Evolutionary conservation across 2,888 invertebrate species (phyloP), one percentile per base, ranked within the genome.

Genomic region (Netelia virgata): DNA sequence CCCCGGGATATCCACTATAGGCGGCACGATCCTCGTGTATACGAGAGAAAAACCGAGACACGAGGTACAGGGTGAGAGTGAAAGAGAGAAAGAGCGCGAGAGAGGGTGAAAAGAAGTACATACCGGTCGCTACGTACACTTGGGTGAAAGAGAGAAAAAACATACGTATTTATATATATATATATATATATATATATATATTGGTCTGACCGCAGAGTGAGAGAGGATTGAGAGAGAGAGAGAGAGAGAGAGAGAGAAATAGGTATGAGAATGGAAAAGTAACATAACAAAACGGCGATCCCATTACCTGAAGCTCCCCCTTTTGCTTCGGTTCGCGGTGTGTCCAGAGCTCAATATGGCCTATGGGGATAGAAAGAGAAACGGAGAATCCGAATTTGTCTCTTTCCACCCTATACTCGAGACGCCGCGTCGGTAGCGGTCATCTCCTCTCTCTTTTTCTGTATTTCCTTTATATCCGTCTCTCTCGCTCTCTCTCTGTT

Each of bases 221-320:
- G 61, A n/a, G 16, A 57, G n/a, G n/a, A n/a, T n/a, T n/a, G n/a
- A 50, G 50, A 16, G 28, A 16, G 14, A n/a, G 70, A 47, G 55
- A n/a, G 63, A 47, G 76, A 36, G 43, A 68, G 70, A 23, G 87
- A 88, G 86, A 88, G 87, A 80, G 86, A 87, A 86, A n/a, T 59
- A 61, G 91, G 91, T 90, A 92, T 91, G 92, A 90, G 92, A 92
- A 92, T 92, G 91, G 91, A 92, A 93, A 92, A 93, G 93, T 92
- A 93, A 93, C 93, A 91, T 92, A 93, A 93, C 93, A 92, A 93
- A 93, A 93, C 91, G 93, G 92, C 93, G 93, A 93, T 93, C 93
- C 92, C 91, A 93, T 93, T 93, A 93, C 91, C 92, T 90, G 91
- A 86, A 89, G 89, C 89, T 90, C 88, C 86, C 86, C 59, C 63